Evolutionary conservation across 2,797 vertebrate genomes (phyloP).

Genomic region (Remorina albescens): DNA sequence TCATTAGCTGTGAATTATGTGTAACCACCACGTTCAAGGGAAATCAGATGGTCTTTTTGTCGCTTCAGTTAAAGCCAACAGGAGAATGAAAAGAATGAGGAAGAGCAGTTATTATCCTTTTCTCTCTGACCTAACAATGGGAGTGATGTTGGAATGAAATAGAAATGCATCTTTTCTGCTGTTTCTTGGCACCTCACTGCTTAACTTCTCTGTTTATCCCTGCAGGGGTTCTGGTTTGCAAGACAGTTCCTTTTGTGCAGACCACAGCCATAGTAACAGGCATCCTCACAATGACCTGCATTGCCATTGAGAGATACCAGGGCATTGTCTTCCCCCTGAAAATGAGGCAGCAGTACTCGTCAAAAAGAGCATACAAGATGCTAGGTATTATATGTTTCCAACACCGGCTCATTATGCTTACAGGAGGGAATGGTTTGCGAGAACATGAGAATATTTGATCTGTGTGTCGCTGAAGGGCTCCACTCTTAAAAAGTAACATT

Average conservation of each 20-base stretch:
- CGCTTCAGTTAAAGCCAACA: neutral
- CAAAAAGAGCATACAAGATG: slow-evolving; percentile 86
- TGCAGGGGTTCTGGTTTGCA: slow-evolving; percentile 87
- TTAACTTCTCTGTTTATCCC: slow-evolving; percentile 14
- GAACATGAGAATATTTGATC: neutral
- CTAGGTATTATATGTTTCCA: slow-evolving; percentile 75
- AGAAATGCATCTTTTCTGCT: neutral
- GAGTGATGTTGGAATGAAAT: neutral
- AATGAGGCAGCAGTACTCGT: slow-evolving; percentile 87
- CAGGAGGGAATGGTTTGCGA: neutral
- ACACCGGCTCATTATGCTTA: neutral
- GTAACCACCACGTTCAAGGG: neutral
- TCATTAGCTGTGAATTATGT: slow-evolving; percentile 12
- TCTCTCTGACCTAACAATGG: neutral
- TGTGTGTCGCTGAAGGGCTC: neutral
- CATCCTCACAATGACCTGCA: slow-evolving; percentile 90
- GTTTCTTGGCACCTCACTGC: neutral
- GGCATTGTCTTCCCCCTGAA: slow-evolving; percentile 88
- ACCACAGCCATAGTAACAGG: slow-evolving; percentile 88
- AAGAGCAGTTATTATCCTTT: neutral
- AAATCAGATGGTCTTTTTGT: neutral
- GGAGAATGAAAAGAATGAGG: neutral
- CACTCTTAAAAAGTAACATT: neutral
- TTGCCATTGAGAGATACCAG: slow-evolving; percentile 89
- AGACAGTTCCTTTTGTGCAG: slow-evolving; percentile 89